Percentiles rank a stretch among this genome's conserved stretches.
These are phyloP conservation scores for Dioctria rufipes DNA, from an alignment of 2,888 invertebrate genomes.

Conservation along the genomic window DNA sequence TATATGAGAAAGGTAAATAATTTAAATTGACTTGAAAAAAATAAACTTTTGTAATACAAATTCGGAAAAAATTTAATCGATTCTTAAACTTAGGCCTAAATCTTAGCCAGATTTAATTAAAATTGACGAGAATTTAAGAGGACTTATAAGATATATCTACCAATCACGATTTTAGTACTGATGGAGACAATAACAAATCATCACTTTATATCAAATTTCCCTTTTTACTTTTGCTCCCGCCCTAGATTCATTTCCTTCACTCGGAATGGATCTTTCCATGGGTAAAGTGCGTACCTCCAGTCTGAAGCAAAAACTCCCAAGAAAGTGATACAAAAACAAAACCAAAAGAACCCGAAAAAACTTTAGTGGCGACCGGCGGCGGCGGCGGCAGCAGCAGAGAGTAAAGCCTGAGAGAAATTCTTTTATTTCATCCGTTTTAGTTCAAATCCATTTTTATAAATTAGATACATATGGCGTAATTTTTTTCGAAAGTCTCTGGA, in stretches of 20 bases:
- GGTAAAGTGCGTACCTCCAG: slow-evolving; percentile 15
- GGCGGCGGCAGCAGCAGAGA: not conserved
- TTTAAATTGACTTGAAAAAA: no score
- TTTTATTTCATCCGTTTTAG: slow-evolving; percentile 56
- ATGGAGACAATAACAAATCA: not conserved
- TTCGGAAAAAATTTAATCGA: not conserved
- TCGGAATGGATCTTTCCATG: not conserved
- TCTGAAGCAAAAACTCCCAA: slow-evolving; percentile 15
- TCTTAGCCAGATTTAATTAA: not conserved
- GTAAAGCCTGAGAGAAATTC: slow-evolving; percentile 54
- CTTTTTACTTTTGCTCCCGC: not conserved
- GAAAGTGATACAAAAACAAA: slow-evolving; percentile 34
- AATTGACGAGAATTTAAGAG: no score
- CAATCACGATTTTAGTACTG: not conserved
- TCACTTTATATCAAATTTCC: not conserved
- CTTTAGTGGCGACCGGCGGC: not conserved
- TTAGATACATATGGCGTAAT: slow-evolving; percentile 58
- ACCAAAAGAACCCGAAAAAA: slow-evolving; percentile 28
- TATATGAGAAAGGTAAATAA: no score
- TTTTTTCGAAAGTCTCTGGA: slow-evolving; percentile 52
- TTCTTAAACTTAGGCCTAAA: not conserved
- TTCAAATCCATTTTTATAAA: slow-evolving; percentile 59
- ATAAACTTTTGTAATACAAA: no score
- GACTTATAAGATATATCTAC: not conserved
- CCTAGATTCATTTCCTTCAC: slow-evolving; percentile 29